These are phyloP conservation scores for Drosophila nigromelanica DNA, from an alignment of 1,140 invertebrate species.

Conservation along the genomic window DNA sequence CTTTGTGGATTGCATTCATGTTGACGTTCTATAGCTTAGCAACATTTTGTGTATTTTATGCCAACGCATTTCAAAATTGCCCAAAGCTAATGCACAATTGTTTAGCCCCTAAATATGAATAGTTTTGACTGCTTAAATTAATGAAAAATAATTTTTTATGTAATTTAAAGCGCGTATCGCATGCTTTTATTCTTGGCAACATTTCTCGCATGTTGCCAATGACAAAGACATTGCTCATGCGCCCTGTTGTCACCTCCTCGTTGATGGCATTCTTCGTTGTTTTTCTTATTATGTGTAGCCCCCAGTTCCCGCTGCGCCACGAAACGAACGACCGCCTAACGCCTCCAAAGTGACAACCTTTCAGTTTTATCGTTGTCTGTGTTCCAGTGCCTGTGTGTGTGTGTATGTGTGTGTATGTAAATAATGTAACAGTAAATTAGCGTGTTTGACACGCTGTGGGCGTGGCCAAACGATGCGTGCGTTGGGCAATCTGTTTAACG, in stretches of 20 bases:
- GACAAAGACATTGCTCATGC: slow-evolving; percentile 66
- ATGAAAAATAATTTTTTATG: slow-evolving; percentile 11
- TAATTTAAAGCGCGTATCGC: not conserved
- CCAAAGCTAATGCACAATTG: not conserved
- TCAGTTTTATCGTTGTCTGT: slow-evolving; percentile 70
- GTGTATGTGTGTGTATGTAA: slow-evolving; percentile 60
- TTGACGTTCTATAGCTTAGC: slow-evolving; percentile 35
- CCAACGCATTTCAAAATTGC: not conserved
- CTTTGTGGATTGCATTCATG: slow-evolving; percentile 67
- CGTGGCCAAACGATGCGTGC: slow-evolving; percentile 72
- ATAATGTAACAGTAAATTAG: slow-evolving; percentile 83
- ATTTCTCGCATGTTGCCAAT: slow-evolving; percentile 51
- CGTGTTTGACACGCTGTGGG: slow-evolving; percentile 78
- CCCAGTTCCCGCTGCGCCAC: slow-evolving; percentile 18
- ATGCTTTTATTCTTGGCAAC: slow-evolving; percentile 39
- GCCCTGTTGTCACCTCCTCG: slow-evolving; percentile 64
- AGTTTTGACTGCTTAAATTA: not conserved
- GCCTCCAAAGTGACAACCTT: slow-evolving; percentile 79
- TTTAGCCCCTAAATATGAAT: slow-evolving; percentile 1
- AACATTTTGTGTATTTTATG: slow-evolving; percentile 34
- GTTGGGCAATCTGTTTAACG: slow-evolving; percentile 70
- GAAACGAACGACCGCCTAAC: slow-evolving; percentile 69
- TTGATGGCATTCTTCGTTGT: slow-evolving; percentile 55
- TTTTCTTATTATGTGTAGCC: slow-evolving; percentile 45
- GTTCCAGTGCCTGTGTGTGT: slow-evolving; percentile 27